Conservation (phyloP, 2,888 invertebrate species). For the Pristionchus mayeri region DNA sequence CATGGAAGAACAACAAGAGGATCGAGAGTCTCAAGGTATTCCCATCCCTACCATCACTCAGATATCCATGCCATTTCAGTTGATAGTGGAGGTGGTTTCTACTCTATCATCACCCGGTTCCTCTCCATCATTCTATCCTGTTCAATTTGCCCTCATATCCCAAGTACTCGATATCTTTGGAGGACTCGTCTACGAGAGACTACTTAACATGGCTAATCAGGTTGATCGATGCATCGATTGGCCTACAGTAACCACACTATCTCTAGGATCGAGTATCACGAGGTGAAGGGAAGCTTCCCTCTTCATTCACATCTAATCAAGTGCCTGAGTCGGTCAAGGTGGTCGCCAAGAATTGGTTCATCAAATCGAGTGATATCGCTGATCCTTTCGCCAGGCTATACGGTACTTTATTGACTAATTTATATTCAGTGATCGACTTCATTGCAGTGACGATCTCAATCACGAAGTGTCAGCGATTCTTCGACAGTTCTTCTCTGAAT, state of each 20-base stretch:
- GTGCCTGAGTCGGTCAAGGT: constrained; percentile 37
- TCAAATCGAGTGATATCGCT: constrained; percentile 96
- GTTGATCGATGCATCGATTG: constrained; percentile 37
- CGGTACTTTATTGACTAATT: constrained; percentile 75
- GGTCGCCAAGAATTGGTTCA: constrained; percentile 96
- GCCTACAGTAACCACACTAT: background rate
- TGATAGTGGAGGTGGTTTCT: constrained; percentile 53
- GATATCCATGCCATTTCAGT: constrained; percentile 34
- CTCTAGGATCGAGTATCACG: background rate
- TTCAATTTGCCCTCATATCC: constrained; percentile 95
- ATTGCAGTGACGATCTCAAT: constrained; percentile 44
- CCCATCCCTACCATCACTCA: no score
- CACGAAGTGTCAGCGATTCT: constrained; percentile 40
- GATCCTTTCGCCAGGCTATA: constrained; percentile 92
- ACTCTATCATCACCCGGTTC: constrained; percentile 48
- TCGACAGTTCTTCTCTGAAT: background rate
- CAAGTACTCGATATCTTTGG: constrained; percentile 94
- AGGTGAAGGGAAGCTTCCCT: constrained; percentile 28
- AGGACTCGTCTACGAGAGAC: constrained; percentile 88
- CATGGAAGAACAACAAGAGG: constrained; percentile 94
- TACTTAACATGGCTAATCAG: constrained; percentile 82
- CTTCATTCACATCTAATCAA: constrained; percentile 45
- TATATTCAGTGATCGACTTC: background rate
- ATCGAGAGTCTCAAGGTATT: constrained; percentile 74
- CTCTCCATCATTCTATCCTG: constrained; percentile 89